These are phyloP conservation scores for Karalla daura DNA, from an alignment of 2,797 vertebrate species.

Conservation along the genomic window DNA sequence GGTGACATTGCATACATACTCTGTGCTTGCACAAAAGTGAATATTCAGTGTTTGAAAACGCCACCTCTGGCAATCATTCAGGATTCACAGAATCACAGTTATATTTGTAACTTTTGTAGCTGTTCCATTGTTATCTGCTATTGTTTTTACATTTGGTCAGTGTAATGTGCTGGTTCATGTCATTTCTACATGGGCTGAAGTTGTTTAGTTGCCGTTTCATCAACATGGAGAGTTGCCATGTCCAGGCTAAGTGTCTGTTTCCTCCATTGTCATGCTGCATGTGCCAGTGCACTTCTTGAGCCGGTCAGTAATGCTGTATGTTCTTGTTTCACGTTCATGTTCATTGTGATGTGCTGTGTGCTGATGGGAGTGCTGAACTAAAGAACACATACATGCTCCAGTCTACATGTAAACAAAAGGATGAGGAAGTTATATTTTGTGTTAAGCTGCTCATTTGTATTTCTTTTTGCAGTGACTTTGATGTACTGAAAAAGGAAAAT, in stretches of 20 bases:
- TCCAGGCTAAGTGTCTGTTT: too few relatives aligned
- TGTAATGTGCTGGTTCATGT: background rate
- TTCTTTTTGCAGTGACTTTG: conserved; percentile 82
- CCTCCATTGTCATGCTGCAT: background rate
- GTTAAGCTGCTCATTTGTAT: conserved; percentile 14
- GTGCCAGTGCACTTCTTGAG: background rate
- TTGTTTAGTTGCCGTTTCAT: conserved; percentile 16
- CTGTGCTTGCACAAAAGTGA: too few relatives aligned
- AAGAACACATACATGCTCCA: conserved; percentile 5
- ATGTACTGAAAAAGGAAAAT: conserved; percentile 90
- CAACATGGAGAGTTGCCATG: too few relatives aligned
- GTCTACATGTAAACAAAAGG: conserved; percentile 20
- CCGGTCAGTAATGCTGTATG: background rate
- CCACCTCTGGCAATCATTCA: too few relatives aligned
- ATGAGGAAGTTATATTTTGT: conserved; percentile 7
- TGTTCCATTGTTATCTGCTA: background rate
- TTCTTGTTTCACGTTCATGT: too few relatives aligned
- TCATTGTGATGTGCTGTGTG: conserved; percentile 6
- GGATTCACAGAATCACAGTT: too few relatives aligned
- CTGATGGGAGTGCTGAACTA: conserved; percentile 33
- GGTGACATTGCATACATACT: too few relatives aligned
- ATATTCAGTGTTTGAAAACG: too few relatives aligned
- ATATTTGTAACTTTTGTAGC: too few relatives aligned
- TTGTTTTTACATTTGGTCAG: conserved; percentile 25
- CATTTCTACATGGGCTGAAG: conserved; percentile 28